Evolutionary conservation across 2,797 vertebrate species (phyloP).

Genomic region (Helostoma temminkii): DNA sequence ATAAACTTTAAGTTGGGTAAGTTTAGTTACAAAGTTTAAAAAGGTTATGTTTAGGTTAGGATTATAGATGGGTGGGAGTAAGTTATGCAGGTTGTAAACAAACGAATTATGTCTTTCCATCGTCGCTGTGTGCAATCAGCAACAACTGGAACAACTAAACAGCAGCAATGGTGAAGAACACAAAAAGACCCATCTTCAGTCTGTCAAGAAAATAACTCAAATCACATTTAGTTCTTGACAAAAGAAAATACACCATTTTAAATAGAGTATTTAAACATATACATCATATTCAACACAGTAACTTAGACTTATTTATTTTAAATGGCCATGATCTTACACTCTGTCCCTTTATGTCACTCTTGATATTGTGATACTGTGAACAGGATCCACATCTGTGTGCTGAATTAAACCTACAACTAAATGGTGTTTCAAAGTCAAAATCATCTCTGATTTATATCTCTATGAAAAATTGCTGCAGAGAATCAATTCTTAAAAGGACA

Average conservation of each 20-base stretch:
- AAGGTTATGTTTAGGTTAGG: background rate
- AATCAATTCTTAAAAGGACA: conserved; percentile 42
- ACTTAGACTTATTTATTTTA: conserved; percentile 33
- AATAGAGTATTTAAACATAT: too few relatives aligned
- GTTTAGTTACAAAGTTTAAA: conserved; percentile 8
- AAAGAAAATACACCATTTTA: background rate
- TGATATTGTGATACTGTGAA: conserved; percentile 55
- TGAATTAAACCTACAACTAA: conserved; percentile 52
- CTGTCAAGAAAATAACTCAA: conserved; percentile 4
- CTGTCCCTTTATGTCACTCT: conserved; percentile 53
- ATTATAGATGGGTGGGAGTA: background rate
- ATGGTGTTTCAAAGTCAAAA: conserved; percentile 33
- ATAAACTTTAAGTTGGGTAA: background rate
- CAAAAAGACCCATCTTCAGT: conserved; percentile 17
- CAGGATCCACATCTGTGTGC: conserved; percentile 49
- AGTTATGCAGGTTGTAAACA: background rate
- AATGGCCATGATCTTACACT: conserved; percentile 44
- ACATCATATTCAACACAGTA: conserved; percentile 35
- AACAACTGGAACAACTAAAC: background rate
- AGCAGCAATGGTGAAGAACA: conserved; percentile 14
- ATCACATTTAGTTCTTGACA: background rate
- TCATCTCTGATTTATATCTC: conserved; percentile 63
- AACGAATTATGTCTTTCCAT: background rate
- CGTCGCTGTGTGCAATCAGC: background rate
- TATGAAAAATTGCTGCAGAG: conserved; percentile 39